Base-by-base conservation (phyloP, 2,888 invertebrate species). In the Phymatocera aterrima region DNA sequence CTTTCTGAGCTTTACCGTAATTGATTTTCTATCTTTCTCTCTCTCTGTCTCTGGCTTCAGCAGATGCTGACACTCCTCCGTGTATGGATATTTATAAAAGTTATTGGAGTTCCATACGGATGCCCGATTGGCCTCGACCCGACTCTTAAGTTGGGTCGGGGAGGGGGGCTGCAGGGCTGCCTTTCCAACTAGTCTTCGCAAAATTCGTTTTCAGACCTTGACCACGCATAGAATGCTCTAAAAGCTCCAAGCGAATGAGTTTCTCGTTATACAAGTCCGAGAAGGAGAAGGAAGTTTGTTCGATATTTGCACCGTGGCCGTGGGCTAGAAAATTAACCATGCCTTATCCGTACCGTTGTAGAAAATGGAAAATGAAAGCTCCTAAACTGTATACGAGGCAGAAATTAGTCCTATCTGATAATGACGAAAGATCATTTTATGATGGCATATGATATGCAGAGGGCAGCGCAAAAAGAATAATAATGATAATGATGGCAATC, bases 1-100 rank as follows among this genome's bases (percentile, higher is more conserved):
- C 72, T 72, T 34, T 72, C 72, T 34, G 31, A 72, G 51, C n/a
- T 72, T 72, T 51, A 72, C 72, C 72, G 43, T 51, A 72, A 72
- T 72, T 34, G 51, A 48, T 18, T 64, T 37, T n/a, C n/a, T n/a
- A n/a, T n/a, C n/a, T n/a, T n/a, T n/a, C n/a, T n/a, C n/a, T n/a
- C n/a, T n/a, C n/a, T n/a, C n/a, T n/a, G n/a, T n/a, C 34, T 18
- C 68, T 28, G 34, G 15, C 72, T 28, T n/a, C 6, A 64, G 51
- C 72, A 72, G 72, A 43, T 72, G 48, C 72, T 72, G 72, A 72
- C 72, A 51, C 51, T 72, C 31, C 72, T 34, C n/a, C 51, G 31
- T 70, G 31, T 48, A 51, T 10, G 18, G 10, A 60, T 60, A 28
- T 12, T n/a, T 15, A 24, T 24, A 34, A 34, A n/a, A 51, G 72